Conservation (phyloP, 64 coral and sea anemone genomes). For the Acropora tenuis region DNA sequence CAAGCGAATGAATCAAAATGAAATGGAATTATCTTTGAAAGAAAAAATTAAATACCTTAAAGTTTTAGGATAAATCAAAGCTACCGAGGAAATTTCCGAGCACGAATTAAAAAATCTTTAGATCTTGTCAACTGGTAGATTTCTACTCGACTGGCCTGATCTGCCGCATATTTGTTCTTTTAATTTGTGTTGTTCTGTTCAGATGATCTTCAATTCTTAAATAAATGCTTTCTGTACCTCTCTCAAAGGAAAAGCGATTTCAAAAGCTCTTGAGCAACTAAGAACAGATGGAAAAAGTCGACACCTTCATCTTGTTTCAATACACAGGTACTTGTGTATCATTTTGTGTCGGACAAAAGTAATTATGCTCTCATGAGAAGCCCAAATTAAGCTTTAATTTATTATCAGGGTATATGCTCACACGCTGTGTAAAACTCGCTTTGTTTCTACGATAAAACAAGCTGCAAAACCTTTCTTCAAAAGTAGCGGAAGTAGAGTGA, state of each 20-base stretch:
- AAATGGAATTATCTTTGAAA: not conserved
- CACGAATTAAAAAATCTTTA: not conserved
- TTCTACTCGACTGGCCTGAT: too few relatives aligned
- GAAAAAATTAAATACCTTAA: too few relatives aligned
- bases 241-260: not conserved
- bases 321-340: constrained; percentile 2
- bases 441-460: too few relatives aligned
- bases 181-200: too few relatives aligned
- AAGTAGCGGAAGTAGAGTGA: too few relatives aligned
- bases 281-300: constrained; percentile 32
- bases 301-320: constrained; percentile 26
- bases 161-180: too few relatives aligned
- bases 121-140: too few relatives aligned
- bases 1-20: not conserved
- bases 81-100: not conserved
- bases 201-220: not conserved
- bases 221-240: not conserved
- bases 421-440: not conserved
- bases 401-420: not conserved
- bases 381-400: not conserved
- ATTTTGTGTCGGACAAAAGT: constrained; percentile 1
- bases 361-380: not conserved
- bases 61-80: too few relatives aligned
- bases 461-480: too few relatives aligned
- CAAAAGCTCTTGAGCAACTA: not conserved